Percentiles rank a stretch among this genome's conserved stretches.
These are phyloP conservation scores for Diploscapter pachys DNA, from an alignment of 1,140 invertebrate genomes.

Conservation along the genomic window DNA sequence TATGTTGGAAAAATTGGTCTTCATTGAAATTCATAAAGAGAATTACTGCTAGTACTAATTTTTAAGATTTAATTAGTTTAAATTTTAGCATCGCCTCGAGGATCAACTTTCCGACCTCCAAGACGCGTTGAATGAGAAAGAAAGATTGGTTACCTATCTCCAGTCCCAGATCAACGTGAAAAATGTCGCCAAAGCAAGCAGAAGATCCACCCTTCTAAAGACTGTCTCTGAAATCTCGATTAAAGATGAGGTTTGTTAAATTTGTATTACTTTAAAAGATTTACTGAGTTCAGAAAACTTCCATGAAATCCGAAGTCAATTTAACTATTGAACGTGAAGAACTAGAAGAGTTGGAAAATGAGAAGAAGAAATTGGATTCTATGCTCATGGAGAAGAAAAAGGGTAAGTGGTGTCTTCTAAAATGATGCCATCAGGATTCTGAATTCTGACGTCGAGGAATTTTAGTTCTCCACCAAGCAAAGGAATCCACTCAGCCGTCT, in stretches of 20 bases:
- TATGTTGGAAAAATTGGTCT: too few species aligned
- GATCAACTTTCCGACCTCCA: slow-evolving; percentile 16
- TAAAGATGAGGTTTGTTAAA: too few species aligned
- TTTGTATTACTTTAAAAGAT: too few species aligned
- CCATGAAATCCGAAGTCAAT: too few species aligned
- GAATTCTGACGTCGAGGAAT: background rate
- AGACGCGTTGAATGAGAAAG: slow-evolving; percentile 7
- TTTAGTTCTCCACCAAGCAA: background rate
- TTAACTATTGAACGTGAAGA: background rate
- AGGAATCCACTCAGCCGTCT: slow-evolving; percentile 8
- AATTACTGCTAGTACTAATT: too few species aligned
- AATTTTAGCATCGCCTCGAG: background rate
- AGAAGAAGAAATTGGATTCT: background rate
- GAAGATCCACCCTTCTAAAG: slow-evolving; percentile 21
- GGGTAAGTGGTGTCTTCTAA: slow-evolving; percentile 2
- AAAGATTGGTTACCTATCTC: slow-evolving; percentile 7
- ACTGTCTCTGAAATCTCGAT: slow-evolving; percentile 15
- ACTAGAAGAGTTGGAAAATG: slow-evolving; percentile 5
- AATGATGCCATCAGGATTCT: background rate
- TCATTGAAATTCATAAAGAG: too few species aligned
- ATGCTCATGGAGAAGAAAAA: slow-evolving; percentile 7
- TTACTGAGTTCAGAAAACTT: too few species aligned
- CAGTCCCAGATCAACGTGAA: slow-evolving; percentile 26
- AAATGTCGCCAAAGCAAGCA: slow-evolving; percentile 21
- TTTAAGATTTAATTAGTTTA: background rate